Evolutionary conservation across 2,888 invertebrate genomes (phyloP).

Genomic region (Resseliella maxima): DNA sequence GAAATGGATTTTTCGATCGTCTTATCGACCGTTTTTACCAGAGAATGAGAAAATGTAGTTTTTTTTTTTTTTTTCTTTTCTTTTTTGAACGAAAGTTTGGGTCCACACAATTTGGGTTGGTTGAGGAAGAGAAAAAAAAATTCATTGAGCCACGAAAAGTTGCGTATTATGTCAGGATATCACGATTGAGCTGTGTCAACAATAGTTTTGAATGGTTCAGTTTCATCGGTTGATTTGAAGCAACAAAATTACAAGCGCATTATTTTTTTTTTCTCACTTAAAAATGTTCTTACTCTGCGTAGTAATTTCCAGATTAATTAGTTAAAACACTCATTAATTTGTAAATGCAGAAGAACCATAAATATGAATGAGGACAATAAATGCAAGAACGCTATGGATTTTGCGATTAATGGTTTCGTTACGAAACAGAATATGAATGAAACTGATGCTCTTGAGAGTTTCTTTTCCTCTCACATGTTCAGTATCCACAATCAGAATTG

Average conservation of each 20-base stretch:
- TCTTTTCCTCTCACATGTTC: background rate
- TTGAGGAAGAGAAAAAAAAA: background rate
- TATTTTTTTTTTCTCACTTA: too few species aligned
- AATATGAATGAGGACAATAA: background rate
- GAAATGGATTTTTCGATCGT: background rate
- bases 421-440: background rate
- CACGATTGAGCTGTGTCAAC: background rate
- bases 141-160: slow-evolving; percentile 1
- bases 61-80: background rate
- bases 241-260: background rate
- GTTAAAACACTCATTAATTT: background rate
- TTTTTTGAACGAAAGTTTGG: too few species aligned
- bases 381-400: background rate
- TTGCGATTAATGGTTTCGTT: background rate
- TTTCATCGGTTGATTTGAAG: background rate
- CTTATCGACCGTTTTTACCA: background rate
- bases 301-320: background rate
- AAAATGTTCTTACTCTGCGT: background rate
- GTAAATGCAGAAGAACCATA: background rate
- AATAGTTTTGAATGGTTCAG: too few species aligned
- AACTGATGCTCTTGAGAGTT: too few species aligned
- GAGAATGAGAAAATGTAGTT: too few species aligned
- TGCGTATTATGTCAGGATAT: background rate
- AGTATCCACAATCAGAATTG: background rate
- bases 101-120: too few species aligned